These are phyloP conservation scores for Corvus moneduloides DNA, from an alignment of 2,113 vertebrate species.

Conservation along the genomic window DNA sequence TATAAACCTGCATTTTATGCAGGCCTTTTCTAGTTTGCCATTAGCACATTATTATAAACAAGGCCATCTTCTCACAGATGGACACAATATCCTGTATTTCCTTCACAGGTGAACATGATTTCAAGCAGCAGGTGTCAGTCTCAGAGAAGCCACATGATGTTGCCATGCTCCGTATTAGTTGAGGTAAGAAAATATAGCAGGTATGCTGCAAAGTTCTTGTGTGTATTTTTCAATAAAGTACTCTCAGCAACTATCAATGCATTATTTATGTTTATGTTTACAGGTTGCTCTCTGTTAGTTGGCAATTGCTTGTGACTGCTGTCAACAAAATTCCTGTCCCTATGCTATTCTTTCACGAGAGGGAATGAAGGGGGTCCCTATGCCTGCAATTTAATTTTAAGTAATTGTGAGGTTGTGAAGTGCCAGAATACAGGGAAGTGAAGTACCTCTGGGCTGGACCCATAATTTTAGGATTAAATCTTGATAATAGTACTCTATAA, in stretches of 20 bases:
- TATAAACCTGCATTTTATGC: background rate
- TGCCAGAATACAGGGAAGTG: background rate
- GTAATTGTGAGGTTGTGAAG: background rate
- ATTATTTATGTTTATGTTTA: background rate
- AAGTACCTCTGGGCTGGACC: background rate
- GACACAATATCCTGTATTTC: background rate
- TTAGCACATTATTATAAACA: background rate
- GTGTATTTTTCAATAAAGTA: background rate
- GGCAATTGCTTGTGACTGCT: background rate
- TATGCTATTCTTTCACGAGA: background rate
- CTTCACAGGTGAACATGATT: constrained; percentile 61
- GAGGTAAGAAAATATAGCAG: constrained; percentile 75
- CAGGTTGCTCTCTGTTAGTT: background rate
- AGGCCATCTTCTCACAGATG: background rate
- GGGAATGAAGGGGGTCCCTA: background rate
- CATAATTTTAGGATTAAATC: background rate
- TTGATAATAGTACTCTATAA: background rate
- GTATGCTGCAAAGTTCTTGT: background rate
- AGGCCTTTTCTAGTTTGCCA: background rate
- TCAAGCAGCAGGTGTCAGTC: background rate
- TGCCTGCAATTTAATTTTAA: background rate
- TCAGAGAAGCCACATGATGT: constrained; percentile 30
- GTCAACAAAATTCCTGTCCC: background rate
- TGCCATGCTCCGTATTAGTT: constrained; percentile 69
- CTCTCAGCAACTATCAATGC: background rate